These are phyloP conservation scores for Pseudorasbora parva DNA, from an alignment of 2,113 vertebrate genomes.

Conservation along the genomic window DNA sequence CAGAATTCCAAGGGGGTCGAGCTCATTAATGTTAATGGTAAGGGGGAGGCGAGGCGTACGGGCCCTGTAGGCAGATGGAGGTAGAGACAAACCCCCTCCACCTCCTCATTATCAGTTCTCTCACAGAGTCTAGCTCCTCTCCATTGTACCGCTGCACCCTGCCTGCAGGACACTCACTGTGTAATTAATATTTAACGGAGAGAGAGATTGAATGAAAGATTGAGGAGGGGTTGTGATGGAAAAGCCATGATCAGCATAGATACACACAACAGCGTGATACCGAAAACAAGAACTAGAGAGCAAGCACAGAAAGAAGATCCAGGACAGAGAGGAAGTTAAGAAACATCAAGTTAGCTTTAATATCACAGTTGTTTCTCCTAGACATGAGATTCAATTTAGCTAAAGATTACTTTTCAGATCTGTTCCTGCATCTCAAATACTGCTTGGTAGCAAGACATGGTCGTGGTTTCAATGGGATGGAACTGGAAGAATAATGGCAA, in stretches of 20 bases:
- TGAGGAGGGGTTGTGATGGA: slow-evolving; percentile 29
- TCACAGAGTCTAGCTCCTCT: slow-evolving; percentile 29
- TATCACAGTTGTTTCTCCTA: not conserved
- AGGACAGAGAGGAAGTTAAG: slow-evolving; percentile 49
- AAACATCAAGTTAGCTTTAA: not conserved
- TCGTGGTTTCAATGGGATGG: not conserved
- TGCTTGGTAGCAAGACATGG: not conserved
- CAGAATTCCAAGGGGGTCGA: slow-evolving; percentile 34
- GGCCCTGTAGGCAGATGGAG: slow-evolving; percentile 34
- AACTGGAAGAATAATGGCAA: not conserved
- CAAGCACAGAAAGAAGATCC: slow-evolving; percentile 54
- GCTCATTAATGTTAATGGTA: slow-evolving; percentile 31
- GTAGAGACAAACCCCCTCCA: not conserved
- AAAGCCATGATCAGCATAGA: slow-evolving; percentile 12
- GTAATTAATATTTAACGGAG: slow-evolving; percentile 66
- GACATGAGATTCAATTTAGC: too few species aligned
- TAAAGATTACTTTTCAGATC: too few species aligned
- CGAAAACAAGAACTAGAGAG: slow-evolving; percentile 16
- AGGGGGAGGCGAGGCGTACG: slow-evolving; percentile 4
- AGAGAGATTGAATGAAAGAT: slow-evolving; percentile 41
- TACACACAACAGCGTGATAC: slow-evolving; percentile 16
- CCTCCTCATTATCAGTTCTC: slow-evolving; percentile 35
- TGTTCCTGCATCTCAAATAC: not conserved
- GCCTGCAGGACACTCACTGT: slow-evolving; percentile 49
- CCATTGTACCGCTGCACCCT: slow-evolving; percentile 38